These are phyloP conservation scores for Adelosebastes latens DNA, from an alignment of 2,797 vertebrate genomes.

Conservation along the genomic window DNA sequence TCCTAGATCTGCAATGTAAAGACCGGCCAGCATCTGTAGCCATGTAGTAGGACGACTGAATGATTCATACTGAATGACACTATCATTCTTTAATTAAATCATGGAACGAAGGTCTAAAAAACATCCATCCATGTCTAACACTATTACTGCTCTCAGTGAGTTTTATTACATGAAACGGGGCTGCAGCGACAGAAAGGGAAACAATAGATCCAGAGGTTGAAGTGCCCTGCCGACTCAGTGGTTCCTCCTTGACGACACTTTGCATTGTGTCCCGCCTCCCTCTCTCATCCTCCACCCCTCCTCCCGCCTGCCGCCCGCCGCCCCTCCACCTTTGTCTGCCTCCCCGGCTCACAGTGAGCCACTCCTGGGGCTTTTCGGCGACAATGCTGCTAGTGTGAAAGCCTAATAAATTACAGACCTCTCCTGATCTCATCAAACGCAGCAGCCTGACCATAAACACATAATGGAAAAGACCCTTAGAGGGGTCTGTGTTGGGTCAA, in stretches of 20 bases:
- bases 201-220: slow-evolving; percentile 66
- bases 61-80: neutral
- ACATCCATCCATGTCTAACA: neutral
- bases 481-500: slow-evolving; percentile 27
- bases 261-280: slow-evolving; percentile 56
- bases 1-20: neutral
- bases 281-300: slow-evolving; percentile 18
- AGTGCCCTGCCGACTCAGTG: slow-evolving; percentile 15
- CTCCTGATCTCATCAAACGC: slow-evolving; percentile 52
- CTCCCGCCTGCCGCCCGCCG: neutral
- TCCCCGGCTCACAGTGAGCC: slow-evolving; percentile 32
- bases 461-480: slow-evolving; percentile 26
- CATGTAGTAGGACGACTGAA: neutral
- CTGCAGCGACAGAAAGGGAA: slow-evolving; percentile 19
- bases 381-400: slow-evolving; percentile 62
- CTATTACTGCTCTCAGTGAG: neutral
- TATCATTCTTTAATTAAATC: neutral
- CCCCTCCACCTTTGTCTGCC: slow-evolving; percentile 65
- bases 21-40: neutral
- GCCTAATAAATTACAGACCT: slow-evolving; percentile 69
- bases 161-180: slow-evolving; percentile 15
- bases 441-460: slow-evolving; percentile 49
- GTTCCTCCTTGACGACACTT: slow-evolving; percentile 66
- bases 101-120: neutral
- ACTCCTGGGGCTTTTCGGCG: slow-evolving; percentile 51